Conservation (phyloP, 2,888 invertebrate species). For the Chouioia cunea region DNA sequence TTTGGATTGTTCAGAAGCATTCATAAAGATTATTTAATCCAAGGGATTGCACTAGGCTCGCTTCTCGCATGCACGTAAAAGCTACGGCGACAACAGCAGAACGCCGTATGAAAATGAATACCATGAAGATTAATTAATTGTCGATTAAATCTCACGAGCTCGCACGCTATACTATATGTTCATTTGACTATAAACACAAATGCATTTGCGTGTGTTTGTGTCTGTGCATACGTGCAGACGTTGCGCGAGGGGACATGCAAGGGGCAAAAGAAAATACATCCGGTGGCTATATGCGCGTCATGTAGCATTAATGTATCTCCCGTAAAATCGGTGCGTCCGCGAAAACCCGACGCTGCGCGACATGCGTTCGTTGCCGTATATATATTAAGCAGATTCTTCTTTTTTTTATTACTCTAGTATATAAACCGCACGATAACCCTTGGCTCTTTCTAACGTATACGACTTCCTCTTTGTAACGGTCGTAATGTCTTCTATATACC, state of each 20-base stretch:
- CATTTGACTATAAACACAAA: slow-evolving; percentile 4
- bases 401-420: background rate
- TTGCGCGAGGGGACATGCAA: slow-evolving; percentile 3
- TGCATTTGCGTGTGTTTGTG: background rate
- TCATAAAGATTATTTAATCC: too few relatives aligned
- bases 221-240: background rate
- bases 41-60: too few relatives aligned
- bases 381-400: slow-evolving; percentile 29
- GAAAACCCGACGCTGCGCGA: slow-evolving; percentile 56
- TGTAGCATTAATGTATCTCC: slow-evolving; percentile 65
- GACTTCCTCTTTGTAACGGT: slow-evolving; percentile 41
- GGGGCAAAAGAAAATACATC: slow-evolving; percentile 47
- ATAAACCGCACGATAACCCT: slow-evolving; percentile 28
- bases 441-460: slow-evolving; percentile 27
- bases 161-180: slow-evolving; percentile 1
- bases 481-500: too few relatives aligned
- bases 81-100: background rate
- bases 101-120: slow-evolving; percentile 16
- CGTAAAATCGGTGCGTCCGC: slow-evolving; percentile 61
- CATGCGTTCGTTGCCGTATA: slow-evolving; percentile 58
- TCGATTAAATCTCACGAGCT: slow-evolving; percentile 30
- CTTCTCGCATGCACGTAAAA: too few relatives aligned
- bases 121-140: slow-evolving; percentile 47
- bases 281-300: slow-evolving; percentile 50
- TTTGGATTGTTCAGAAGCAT: too few relatives aligned